Percentiles rank a stretch among this genome's conserved stretches.
Evolutionary conservation across 2,888 invertebrate species (phyloP).

Genomic region (Serripes groenlandicus): DNA sequence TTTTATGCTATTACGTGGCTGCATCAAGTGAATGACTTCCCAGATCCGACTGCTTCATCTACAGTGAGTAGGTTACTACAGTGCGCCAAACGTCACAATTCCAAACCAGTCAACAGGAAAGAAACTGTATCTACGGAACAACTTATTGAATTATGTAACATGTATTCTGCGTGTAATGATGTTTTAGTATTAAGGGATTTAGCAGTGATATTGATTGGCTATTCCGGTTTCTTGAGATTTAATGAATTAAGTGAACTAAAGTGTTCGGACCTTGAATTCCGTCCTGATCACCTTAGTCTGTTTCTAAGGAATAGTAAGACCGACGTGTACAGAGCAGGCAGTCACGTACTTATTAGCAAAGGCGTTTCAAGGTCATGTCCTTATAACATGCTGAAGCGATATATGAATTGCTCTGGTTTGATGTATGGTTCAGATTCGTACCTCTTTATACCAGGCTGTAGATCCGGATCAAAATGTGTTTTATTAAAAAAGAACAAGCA

Average conservation of each 20-base stretch:
- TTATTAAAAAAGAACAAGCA: slow-evolving; percentile 21
- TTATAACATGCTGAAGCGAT: slow-evolving; percentile 23
- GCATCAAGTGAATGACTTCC: slow-evolving; percentile 25
- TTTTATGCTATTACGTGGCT: slow-evolving; percentile 34
- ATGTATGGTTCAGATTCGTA: not conserved
- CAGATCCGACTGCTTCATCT: slow-evolving; percentile 27
- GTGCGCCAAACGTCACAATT: slow-evolving; percentile 14
- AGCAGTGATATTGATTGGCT: slow-evolving; percentile 23
- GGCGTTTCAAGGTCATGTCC: slow-evolving; percentile 34
- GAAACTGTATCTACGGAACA: not conserved
- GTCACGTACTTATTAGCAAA: slow-evolving; percentile 32
- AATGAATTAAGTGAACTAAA: slow-evolving; percentile 5
- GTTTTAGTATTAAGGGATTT: slow-evolving; percentile 29
- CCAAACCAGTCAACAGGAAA: slow-evolving; percentile 16
- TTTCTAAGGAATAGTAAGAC: slow-evolving; percentile 39
- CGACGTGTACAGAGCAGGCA: slow-evolving; percentile 29
- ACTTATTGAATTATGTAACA: no score
- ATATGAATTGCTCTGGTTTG: slow-evolving; percentile 7
- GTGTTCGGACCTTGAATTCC: slow-evolving; percentile 26
- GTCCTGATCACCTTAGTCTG: not conserved
- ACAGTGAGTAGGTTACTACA: slow-evolving; percentile 17
- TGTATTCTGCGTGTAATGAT: no score
- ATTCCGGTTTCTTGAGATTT: slow-evolving; percentile 32
- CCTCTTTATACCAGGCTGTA: slow-evolving; percentile 33
- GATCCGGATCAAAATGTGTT: slow-evolving; percentile 1